A percentile compares a stretch with the other conserved stretches of the same genome.
Evolutionary conservation across 2,113 vertebrate species (phyloP).

Genomic region (Hydrochoerus hydrochaeris): DNA sequence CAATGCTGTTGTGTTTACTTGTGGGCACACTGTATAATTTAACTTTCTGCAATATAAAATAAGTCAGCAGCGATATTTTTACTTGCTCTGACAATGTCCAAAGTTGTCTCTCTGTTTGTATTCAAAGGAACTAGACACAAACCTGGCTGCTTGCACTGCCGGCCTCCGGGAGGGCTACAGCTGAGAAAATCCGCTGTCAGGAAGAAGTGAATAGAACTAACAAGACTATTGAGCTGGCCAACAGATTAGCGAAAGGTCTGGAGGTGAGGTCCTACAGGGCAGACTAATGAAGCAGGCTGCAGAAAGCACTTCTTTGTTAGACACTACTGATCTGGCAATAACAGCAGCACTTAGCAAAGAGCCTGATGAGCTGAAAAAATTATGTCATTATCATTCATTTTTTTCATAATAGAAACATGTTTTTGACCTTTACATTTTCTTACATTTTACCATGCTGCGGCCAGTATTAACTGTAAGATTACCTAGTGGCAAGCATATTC

Average conservation of each 20-base stretch:
- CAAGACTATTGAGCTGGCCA: conserved; percentile 96
- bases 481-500: conserved; percentile 85
- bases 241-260: conserved; percentile 97
- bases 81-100: conserved; percentile 79
- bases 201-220: conserved; percentile 97
- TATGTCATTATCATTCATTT: conserved; percentile 93
- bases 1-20: conserved; percentile 39
- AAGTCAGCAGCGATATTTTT: conserved; percentile 81
- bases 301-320: conserved; percentile 91
- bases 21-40: conserved; percentile 77
- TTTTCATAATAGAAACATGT: conserved; percentile 90
- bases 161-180: conserved; percentile 92
- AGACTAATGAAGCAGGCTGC: conserved; percentile 90
- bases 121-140: conserved; percentile 93
- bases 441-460: conserved; percentile 84
- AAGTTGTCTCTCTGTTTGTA: conserved; percentile 87
- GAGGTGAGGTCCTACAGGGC: conserved; percentile 94
- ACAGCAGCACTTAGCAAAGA: conserved; percentile 91
- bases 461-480: conserved; percentile 86
- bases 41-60: conserved; percentile 81
- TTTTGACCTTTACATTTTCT: conserved; percentile 92
- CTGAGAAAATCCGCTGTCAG: conserved; percentile 94
- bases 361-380: conserved; percentile 93
- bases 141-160: conserved; percentile 91
- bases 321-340: conserved; percentile 92